A percentile compares a stretch with the other conserved stretches of the same genome.
phyloP scores from a whole-genome alignment of 2,113 vertebrate species.

The Camelus dromedarius region DNA sequence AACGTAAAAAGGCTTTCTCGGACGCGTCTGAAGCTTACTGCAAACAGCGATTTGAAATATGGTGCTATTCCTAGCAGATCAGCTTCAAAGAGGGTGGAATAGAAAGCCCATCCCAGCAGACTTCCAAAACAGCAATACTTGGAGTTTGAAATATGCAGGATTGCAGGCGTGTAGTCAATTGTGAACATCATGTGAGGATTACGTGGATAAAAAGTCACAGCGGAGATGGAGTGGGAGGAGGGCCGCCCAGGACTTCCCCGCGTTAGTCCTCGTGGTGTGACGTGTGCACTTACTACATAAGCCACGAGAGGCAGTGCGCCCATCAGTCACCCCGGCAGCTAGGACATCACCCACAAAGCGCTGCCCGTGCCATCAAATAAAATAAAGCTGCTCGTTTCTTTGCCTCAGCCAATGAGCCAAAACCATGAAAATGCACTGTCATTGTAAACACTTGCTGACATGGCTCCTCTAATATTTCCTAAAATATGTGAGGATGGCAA shows the following conservation, averaged over 20 bases:
- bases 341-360: conserved; percentile 49
- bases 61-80: conserved; percentile 58
- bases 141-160: conserved; percentile 66
- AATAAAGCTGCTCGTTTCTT: conserved; percentile 75
- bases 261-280: conserved; percentile 55
- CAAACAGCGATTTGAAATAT: conserved; percentile 52
- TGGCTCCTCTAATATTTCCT: conserved; percentile 53
- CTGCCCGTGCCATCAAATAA: conserved; percentile 71
- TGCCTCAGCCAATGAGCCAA: conserved; percentile 66
- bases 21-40: background rate
- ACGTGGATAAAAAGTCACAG: conserved; percentile 63
- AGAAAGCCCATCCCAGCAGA: conserved; percentile 58
- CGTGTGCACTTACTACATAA: conserved; percentile 74
- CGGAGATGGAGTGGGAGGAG: conserved; percentile 67
- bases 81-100: conserved; percentile 55
- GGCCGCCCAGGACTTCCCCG: conserved; percentile 37
- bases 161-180: conserved; percentile 49
- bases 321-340: conserved; percentile 65
- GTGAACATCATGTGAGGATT: conserved; percentile 42
- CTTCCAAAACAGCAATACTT: conserved; percentile 64
- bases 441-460: conserved; percentile 70
- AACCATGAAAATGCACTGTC: conserved; percentile 74
- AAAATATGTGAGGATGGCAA: conserved; percentile 52
- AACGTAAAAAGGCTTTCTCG: conserved; percentile 40
- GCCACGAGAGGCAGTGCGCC: conserved; percentile 53